A percentile compares a stretch with the other conserved stretches of the same genome.
phyloP scores from a whole-genome alignment of 2,113 vertebrate species.

The Elaphurus davidianus region DNA sequence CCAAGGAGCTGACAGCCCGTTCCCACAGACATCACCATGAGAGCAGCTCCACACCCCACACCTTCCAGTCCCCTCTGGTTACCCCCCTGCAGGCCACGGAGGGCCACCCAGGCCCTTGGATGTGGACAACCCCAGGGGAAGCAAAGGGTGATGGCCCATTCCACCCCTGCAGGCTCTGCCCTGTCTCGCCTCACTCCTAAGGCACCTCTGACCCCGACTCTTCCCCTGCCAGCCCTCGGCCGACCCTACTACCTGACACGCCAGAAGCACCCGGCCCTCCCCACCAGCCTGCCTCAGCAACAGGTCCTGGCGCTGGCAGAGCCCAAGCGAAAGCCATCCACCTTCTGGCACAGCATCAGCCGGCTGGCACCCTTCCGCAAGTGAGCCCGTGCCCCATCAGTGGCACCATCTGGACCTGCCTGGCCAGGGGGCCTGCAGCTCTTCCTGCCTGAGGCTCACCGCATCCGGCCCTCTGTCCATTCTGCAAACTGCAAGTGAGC shows the following conservation, averaged over 20 bases:
- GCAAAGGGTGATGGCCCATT: neutral
- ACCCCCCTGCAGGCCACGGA: neutral
- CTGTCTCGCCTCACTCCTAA: neutral
- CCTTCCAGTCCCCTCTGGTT: neutral
- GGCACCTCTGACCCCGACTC: neutral
- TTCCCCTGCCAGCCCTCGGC: constrained; percentile 82
- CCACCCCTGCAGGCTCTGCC: neutral
- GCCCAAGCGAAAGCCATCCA: constrained; percentile 94
- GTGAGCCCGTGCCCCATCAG: constrained; percentile 73
- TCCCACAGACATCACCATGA: neutral
- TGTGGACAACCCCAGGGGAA: neutral
- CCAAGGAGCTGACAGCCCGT: neutral
- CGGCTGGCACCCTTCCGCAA: constrained; percentile 95
- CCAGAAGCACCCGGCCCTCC: constrained; percentile 92
- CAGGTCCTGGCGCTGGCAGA: constrained; percentile 95
- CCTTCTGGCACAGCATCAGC: constrained; percentile 98
- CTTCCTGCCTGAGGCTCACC: neutral
- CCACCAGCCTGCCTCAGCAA: constrained; percentile 89
- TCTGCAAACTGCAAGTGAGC: constrained; percentile 32
- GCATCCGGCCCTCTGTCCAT: constrained; percentile 40
- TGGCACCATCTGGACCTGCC: constrained; percentile 87
- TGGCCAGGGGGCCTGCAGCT: constrained; percentile 66
- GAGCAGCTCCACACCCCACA: neutral
- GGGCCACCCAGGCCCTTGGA: neutral
- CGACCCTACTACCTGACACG: constrained; percentile 92